Evolutionary conservation across 1,140 invertebrate genomes (phyloP), one percentile per base, ranked within the genome.

Genomic region (Cydia amplana): DNA sequence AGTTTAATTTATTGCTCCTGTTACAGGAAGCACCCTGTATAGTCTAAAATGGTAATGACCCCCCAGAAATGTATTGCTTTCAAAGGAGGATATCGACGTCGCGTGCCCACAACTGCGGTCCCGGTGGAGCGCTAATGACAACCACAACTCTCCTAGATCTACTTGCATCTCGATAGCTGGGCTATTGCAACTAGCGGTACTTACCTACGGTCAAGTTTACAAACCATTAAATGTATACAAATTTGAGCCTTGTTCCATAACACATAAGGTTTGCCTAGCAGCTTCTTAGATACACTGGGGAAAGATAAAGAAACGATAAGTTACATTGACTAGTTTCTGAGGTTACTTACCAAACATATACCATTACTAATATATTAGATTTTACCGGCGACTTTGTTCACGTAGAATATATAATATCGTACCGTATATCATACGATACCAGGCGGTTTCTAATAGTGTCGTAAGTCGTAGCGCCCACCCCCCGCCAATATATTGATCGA

Each of bases 91-190:
- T 23, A 60, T 23, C 55, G 55, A 23, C 55, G 20, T 60, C 55
- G 55, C 55, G 55, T 60, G 55, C 55, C 51, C 55, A 23, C 55
- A 60, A 60, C 20, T 60, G 6, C 20, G 55, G 18, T 60, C 55
- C 20, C 49, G 49, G 49, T 60, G 20, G 55, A 23, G 55, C 55
- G 20, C 55, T 60, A 60, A 60, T 60, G 55, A 60, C 55, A 60
- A 23, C 55, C 55, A 60, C 55, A 60, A 60, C 55, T 60, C 55
- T 60, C 55, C 55, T 60, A 9, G 55, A 60, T 60, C 55, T 60
- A 60, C 55, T 60, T 60, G 20, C 55, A 23, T 60, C 55, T 60
- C 18, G 55, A 60, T 60, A 60, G 55, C 55, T 14, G 51, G 43
- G 12, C 51, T 10, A 60, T 23, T 60, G 18, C 55, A 60, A n/a